Evolutionary conservation across 2,113 vertebrate genomes (phyloP).

Genomic region (Myodes glareolus): DNA sequence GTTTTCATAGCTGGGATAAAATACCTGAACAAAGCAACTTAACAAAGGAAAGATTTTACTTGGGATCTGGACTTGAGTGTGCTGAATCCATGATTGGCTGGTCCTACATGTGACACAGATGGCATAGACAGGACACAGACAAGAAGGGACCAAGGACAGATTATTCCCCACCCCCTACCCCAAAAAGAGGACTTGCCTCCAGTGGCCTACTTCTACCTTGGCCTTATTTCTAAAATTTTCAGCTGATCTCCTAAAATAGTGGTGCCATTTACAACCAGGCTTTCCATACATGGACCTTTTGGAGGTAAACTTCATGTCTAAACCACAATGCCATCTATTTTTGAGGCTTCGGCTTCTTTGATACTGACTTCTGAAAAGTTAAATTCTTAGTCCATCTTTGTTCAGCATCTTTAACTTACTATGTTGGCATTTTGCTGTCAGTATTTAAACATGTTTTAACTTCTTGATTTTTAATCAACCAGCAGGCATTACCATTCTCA

Average conservation of each 20-base stretch:
- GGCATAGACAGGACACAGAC: background rate
- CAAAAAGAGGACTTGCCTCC: background rate
- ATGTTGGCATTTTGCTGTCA: background rate
- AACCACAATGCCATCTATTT: background rate
- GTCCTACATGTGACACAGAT: background rate
- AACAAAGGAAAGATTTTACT: background rate
- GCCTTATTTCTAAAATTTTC: background rate
- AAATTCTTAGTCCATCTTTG: background rate
- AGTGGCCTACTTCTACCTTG: background rate
- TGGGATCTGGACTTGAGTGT: background rate
- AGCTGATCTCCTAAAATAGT: background rate
- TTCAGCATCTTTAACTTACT: slow-evolving; percentile 2
- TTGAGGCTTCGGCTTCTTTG: background rate
- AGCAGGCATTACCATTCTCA: background rate
- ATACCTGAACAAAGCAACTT: background rate
- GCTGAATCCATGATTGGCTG: background rate
- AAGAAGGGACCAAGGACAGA: background rate
- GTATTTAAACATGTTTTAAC: slow-evolving; percentile 39
- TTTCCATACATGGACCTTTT: background rate
- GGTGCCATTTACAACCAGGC: too few species aligned
- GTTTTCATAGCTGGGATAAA: background rate
- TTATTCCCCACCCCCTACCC: background rate
- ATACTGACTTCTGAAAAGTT: background rate
- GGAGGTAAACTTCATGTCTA: background rate
- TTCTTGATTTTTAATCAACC: slow-evolving; percentile 9